Evolutionary conservation across 2,113 vertebrate genomes (phyloP).

Genomic region (Egretta garzetta): DNA sequence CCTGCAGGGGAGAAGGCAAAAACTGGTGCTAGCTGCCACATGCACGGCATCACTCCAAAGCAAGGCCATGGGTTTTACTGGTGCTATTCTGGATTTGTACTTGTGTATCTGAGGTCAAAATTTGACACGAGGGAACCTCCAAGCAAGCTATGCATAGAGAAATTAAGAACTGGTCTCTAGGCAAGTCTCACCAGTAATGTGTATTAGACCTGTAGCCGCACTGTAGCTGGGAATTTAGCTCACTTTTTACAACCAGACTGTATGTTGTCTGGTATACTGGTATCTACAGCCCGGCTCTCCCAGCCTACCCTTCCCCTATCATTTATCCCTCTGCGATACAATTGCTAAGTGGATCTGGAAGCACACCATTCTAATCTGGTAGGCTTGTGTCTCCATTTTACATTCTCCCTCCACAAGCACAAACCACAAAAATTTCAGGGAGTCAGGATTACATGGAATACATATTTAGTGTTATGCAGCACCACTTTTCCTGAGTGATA

Average conservation of each 20-base stretch:
- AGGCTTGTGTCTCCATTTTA: neutral
- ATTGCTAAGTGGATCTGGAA: neutral
- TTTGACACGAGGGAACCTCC: neutral
- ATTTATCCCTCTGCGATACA: neutral
- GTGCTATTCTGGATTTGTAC: neutral
- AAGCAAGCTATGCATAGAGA: neutral
- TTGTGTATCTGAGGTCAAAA: neutral
- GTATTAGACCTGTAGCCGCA: neutral
- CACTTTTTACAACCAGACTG: neutral
- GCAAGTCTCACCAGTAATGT: neutral
- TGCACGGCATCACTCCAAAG: neutral
- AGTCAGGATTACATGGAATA: neutral
- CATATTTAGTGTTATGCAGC: neutral
- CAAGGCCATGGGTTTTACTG: neutral
- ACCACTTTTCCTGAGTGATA: neutral
- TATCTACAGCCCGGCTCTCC: neutral
- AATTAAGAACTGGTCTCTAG: neutral
- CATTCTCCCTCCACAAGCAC: neutral
- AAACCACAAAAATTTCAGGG: neutral
- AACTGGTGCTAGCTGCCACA: neutral
- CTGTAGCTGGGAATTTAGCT: neutral
- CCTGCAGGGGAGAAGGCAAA: neutral
- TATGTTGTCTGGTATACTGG: neutral
- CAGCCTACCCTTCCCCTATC: neutral
- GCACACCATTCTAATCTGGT: neutral